These are phyloP conservation scores for Ametastegia equiseti DNA, from an alignment of 2,888 invertebrate genomes.

Conservation along the genomic window DNA sequence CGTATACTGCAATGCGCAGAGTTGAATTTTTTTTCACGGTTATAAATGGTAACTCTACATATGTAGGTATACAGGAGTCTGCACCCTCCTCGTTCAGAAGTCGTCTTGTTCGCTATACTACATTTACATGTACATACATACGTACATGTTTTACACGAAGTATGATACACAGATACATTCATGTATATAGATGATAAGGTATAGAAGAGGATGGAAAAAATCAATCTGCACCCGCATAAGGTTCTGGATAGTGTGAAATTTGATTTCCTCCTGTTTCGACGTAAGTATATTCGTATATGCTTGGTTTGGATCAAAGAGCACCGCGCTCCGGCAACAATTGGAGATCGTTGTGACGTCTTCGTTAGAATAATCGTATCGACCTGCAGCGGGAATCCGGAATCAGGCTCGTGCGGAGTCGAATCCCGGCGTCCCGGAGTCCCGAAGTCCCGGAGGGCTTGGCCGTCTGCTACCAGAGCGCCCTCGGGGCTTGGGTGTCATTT, in stretches of 20 bases:
- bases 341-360: slow-evolving; percentile 20
- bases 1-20: background rate
- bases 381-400: slow-evolving; percentile 22
- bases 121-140: background rate
- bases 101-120: background rate
- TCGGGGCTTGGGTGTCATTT: background rate
- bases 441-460: slow-evolving; percentile 34
- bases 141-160: background rate
- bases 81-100: background rate
- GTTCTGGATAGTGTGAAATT: background rate
- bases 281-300: background rate
- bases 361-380: slow-evolving; percentile 34
- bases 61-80: background rate
- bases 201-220: background rate
- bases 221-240: background rate
- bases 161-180: no score
- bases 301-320: background rate
- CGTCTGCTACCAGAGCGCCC: slow-evolving; percentile 32
- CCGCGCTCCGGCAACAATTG: background rate
- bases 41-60: background rate
- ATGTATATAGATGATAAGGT: background rate
- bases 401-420: slow-evolving; percentile 9
- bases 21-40: background rate
- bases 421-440: slow-evolving; percentile 24
- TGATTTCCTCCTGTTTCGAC: background rate